phyloP scores from a whole-genome alignment of 2,797 vertebrate genomes.

The Characodon lateralis region DNA sequence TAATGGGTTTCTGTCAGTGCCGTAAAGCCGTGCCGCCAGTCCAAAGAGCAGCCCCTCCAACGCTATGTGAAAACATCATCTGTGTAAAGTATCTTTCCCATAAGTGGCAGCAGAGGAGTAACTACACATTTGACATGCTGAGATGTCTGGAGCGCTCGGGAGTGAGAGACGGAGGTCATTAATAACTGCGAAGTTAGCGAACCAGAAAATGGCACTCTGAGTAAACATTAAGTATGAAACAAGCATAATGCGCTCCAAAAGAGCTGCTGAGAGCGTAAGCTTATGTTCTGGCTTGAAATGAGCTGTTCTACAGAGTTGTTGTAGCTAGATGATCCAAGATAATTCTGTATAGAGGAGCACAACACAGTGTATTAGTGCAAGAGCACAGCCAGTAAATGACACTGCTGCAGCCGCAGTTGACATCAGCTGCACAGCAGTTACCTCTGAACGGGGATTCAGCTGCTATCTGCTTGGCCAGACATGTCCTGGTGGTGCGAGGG shows the following conservation, averaged over 20 bases:
- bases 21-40: not conserved
- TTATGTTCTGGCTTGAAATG: not conserved
- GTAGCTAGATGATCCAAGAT: not conserved
- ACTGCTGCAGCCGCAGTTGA: not conserved
- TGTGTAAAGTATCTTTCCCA: not conserved
- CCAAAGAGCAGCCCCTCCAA: not conserved
- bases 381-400: not conserved
- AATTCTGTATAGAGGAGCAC: not conserved
- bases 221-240: slow-evolving; percentile 7
- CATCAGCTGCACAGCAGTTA: no score
- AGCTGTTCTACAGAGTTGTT: not conserved
- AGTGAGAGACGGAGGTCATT: not conserved
- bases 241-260: not conserved
- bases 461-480: not conserved
- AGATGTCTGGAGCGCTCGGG: not conserved
- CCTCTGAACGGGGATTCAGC: not conserved
- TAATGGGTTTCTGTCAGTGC: slow-evolving; percentile 2
- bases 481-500: not conserved
- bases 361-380: not conserved
- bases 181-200: not conserved
- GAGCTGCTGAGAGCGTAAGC: not conserved
- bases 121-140: not conserved
- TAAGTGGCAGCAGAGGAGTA: not conserved
- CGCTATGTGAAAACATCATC: not conserved
- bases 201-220: slow-evolving; percentile 6